phyloP scores from a whole-genome alignment of 2,888 invertebrate species.

The Netelia fuscicornis region DNA sequence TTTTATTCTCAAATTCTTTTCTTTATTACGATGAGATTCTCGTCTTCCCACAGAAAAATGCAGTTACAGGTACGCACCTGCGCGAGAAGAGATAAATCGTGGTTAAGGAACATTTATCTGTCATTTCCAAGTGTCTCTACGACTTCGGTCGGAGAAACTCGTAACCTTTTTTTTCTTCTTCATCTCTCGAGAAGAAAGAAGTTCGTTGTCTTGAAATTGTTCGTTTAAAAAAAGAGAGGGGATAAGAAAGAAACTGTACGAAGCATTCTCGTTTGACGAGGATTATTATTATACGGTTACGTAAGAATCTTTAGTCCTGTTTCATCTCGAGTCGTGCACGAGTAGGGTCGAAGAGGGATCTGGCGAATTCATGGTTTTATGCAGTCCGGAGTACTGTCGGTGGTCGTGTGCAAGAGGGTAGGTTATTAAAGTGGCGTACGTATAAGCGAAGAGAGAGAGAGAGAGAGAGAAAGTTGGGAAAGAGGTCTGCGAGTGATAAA shows the following conservation, averaged over 20 bases:
- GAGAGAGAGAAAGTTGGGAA: not conserved
- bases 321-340: conserved; percentile 3
- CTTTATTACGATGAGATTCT: not conserved
- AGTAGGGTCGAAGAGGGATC: not conserved
- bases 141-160: not conserved
- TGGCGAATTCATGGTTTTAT: conserved; percentile 44
- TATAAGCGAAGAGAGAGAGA: conserved; percentile 16
- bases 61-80: not conserved
- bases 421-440: conserved; percentile 58
- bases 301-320: conserved; percentile 46
- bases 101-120: not conserved
- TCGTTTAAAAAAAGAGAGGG: not conserved
- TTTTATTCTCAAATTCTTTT: no score
- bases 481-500: conserved; percentile 47
- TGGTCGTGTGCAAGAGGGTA: conserved; percentile 16
- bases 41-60: not conserved
- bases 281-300: conserved; percentile 26
- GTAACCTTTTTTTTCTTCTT: no score
- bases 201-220: conserved; percentile 5
- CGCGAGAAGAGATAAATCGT: not conserved
- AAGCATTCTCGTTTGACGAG: conserved; percentile 23
- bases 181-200: no score
- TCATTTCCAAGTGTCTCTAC: conserved; percentile 28
- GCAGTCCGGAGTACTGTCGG: conserved; percentile 53
- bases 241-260: not conserved